phyloP scores from a whole-genome alignment of 1,140 invertebrate genomes.

The Lasaia peninsularis region DNA sequence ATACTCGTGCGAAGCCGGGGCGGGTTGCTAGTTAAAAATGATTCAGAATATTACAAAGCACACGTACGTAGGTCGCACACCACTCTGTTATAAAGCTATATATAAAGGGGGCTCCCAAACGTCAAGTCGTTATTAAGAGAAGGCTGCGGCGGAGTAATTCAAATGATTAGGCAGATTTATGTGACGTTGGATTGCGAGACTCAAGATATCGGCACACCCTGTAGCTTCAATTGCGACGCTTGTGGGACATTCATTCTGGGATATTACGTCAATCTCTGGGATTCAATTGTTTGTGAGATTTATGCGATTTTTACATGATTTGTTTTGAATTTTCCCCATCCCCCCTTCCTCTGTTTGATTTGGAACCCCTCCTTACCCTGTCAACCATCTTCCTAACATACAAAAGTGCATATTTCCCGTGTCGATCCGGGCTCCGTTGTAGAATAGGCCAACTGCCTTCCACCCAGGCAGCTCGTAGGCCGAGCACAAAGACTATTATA shows the following conservation, averaged over 20 bases:
- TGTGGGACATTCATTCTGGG: slow-evolving; percentile 6
- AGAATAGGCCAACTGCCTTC: too few relatives aligned
- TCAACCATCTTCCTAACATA: too few relatives aligned
- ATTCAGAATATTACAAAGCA: background rate
- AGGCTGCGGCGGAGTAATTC: slow-evolving; percentile 34
- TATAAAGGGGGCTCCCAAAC: slow-evolving; percentile 22
- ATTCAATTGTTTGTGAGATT: background rate
- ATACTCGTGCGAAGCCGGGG: too few relatives aligned
- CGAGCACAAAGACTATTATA: too few relatives aligned
- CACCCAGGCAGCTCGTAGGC: too few relatives aligned
- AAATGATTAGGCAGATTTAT: slow-evolving; percentile 53
- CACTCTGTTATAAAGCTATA: slow-evolving; percentile 17
- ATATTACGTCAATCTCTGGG: slow-evolving; percentile 1
- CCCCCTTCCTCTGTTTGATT: too few relatives aligned
- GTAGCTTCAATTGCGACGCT: slow-evolving; percentile 12
- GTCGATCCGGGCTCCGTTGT: too few relatives aligned
- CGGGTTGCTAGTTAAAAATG: too few relatives aligned
- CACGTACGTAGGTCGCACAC: background rate
- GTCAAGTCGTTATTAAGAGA: slow-evolving; percentile 30
- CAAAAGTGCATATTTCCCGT: background rate
- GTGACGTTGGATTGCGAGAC: slow-evolving; percentile 21
- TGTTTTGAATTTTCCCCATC: background rate
- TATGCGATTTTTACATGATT: background rate
- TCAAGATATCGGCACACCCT: slow-evolving; percentile 20
- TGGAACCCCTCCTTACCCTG: too few relatives aligned